Evolutionary conservation across 92 coral and sea anemone species (phyloP), one percentile per base, ranked within the genome.

Genomic region (Epizoanthus stellaris): DNA sequence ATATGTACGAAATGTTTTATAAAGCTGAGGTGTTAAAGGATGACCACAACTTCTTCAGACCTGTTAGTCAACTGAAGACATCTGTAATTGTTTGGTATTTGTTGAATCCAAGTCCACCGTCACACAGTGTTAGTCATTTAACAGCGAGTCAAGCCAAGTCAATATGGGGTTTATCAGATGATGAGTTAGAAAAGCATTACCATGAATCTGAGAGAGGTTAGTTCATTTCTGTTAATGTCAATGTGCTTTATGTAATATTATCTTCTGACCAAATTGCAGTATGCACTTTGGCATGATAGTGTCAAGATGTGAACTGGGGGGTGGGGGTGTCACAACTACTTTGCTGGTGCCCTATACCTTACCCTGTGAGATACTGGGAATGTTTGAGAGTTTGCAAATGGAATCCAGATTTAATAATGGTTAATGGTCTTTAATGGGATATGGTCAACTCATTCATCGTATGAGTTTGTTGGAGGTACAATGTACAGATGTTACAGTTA

Each of bases 111-210:
- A 92, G 91, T 42, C 98, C 99, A 16, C 99, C 99, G 17, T 95
- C 97, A 75, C 95, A 92, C 69, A 97, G 99, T 87, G 99, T 97
- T 70, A 90, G 98, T 82, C 99, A 97, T 81, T 91, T 97, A 62
- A 97, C 99, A 1, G 97, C 99, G 49, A 97, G 99, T 81, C 99
- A 97, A 85, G 99, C 99, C 16, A 97, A 97, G 89, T 97, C 99
- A 21, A 97, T 97, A 82, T 97, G 99, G 99, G 96, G 96, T 59
- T 86, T 97, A 85, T 93, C 99, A 80, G 99, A 97, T 85, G 98
- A 97, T 9, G 98, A 96, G 67, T 73, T 97, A 39, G 99, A 97
- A 75, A 91, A 92, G 49, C 91, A 93, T 81, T 95, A 97, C 82
- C 90, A 93, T 86, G 97, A 97, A 67, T 87, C 94, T 34, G 94